Evolutionary conservation across 2,797 vertebrate species (phyloP), one percentile per base, ranked within the genome.

Genomic region (Smutsia temminckii): DNA sequence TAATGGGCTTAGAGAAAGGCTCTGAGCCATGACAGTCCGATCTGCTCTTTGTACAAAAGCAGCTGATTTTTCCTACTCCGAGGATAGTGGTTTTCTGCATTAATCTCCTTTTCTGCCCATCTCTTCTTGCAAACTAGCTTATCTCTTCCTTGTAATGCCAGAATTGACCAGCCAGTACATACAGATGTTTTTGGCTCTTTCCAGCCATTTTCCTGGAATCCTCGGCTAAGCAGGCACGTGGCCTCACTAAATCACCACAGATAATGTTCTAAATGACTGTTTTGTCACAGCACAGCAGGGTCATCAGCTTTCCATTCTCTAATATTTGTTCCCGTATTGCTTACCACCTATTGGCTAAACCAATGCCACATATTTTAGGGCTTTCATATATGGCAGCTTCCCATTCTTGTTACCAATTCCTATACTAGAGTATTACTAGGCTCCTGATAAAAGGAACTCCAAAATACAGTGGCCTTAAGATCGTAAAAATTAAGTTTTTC

Each of bases 121-220:
- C 55, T 93, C 49, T 66, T 87, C 59, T 40, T 83, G 42, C 29
- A 93, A 78, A 79, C 34, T 53, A 42, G 61, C 53, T 81, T 85
- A 8, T 81, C 71, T 95, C 86, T 84, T 78, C 69, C 80, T 71
- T 90, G 49, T 61, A 78, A 59, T 55, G 63, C 55, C 66, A 85
- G 46, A 34, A 81, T 6, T 18, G 37, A 61, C 27, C n/a, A 59
- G 68, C 46, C 78, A 91, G 71, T 59, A 49, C 8, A 51, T 57
- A 25, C 49, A 78, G 69, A 13, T 37, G 8, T 20, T 84, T 84
- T 61, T 21, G 40, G 66, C 80, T 94, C 71, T 74, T 96, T 91
- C 55, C 63, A 88, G 29, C 11, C 55, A 23, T 57, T 84, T 88
- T 89, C 87, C 71, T 91, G 66, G 71, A 77, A 90, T 92, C 77